Base-by-base conservation (phyloP, 2,888 invertebrate species). In the Parthenolecanium corni region DNA sequence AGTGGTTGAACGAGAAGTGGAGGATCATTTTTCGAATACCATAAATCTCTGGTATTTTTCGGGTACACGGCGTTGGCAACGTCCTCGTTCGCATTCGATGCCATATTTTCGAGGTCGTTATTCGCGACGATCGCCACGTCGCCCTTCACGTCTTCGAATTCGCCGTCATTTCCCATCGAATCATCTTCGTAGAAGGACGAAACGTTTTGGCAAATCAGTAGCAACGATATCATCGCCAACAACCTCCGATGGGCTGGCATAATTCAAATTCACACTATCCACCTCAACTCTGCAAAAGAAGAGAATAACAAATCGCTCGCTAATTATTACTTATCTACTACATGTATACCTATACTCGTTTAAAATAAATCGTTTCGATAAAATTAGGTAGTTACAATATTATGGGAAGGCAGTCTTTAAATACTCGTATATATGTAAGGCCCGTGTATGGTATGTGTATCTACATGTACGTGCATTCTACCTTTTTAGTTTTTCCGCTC, bases 101-200 rank as follows among this genome's bases (percentile, higher is more conserved):
- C 25, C 14, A 42, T 20, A 4, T 36, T 36, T 12, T 20, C 52
- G 14, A 4, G 14, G 40, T 14, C 36, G 31, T 4, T 31, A 9
- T 31, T 31, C 9, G 31, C 31, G 9, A n/a, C 23, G 44, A 4
- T 36, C 49, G 11, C 21, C 31, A 31, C 18, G n/a, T 49, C 49
- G 1, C 38, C 49, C 14, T 49, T 47, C 16, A 58, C 20, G 9
- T 58, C 58, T 18, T 51, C 47, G 40, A 21, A 47, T n/a, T 58
- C 58, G 9, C 18, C 6, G 14, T 58, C 49, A 21, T 49, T 49
- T 20, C 21, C 58, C 3, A 46, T 6, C 12, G 58, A 36, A 49
- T 49, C 38, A 36, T 58, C 58, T 58, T 47, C 16, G 31, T 58
- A 58, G 49, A 49, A 49, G 18, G 58, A 58, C 25, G 31, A 47